Percentiles rank a stretch among this genome's conserved stretches.
These are phyloP conservation scores for Pammene aurita DNA, from an alignment of 2,888 invertebrate species.

Conservation along the genomic window DNA sequence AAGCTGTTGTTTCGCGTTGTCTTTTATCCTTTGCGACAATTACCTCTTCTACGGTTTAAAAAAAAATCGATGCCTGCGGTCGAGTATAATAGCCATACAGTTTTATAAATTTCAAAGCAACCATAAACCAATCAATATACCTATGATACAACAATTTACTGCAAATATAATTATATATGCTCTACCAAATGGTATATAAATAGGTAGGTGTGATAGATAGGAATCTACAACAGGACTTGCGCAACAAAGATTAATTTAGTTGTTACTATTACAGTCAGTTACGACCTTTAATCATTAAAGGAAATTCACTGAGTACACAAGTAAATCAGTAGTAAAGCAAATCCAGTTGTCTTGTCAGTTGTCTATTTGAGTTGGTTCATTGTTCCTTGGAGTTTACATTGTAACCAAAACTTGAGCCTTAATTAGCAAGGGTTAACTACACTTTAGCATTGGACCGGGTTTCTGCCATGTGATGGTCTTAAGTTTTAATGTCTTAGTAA, in stretches of 20 bases:
- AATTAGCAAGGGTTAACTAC: slow-evolving; percentile 40
- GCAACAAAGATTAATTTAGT: neutral
- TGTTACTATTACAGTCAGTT: neutral
- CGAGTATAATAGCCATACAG: too few species aligned
- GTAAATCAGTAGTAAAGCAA: slow-evolving; percentile 39
- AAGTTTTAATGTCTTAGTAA: slow-evolving; percentile 5
- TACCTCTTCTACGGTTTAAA: too few species aligned
- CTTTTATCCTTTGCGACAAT: too few species aligned
- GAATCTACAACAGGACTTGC: too few species aligned
- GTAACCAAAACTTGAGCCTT: slow-evolving; percentile 38
- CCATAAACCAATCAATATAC: too few species aligned
- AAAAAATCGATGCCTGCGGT: too few species aligned
- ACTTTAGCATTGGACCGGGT: slow-evolving; percentile 26
- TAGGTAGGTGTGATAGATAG: too few species aligned
- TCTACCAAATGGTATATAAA: too few species aligned
- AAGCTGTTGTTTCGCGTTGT: too few species aligned
- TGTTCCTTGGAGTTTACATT: slow-evolving; percentile 36
- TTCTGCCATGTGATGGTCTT: neutral
- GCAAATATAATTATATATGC: too few species aligned
- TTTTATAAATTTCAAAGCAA: too few species aligned
- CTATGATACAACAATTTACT: too few species aligned
- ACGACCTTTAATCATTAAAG: neutral
- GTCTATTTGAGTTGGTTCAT: slow-evolving; percentile 39
- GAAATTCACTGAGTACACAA: slow-evolving; percentile 24
- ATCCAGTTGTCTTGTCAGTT: slow-evolving; percentile 39